Evolutionary conservation across 2,797 vertebrate genomes (phyloP).

Genomic region (Zenarchopterus dispar): DNA sequence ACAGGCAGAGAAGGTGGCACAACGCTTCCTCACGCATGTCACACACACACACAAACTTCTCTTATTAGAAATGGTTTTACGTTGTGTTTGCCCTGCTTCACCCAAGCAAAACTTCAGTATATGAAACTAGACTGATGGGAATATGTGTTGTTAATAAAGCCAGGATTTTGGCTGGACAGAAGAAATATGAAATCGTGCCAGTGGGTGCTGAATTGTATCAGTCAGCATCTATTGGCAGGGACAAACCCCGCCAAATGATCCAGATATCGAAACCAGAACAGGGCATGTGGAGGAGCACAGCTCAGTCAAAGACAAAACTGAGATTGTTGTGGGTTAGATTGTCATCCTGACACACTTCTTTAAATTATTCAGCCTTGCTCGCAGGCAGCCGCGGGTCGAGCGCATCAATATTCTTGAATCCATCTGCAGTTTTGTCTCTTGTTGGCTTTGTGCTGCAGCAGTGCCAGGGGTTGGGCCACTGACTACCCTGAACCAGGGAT

Average conservation of each 20-base stretch:
- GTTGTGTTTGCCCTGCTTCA: slow-evolving; percentile 82
- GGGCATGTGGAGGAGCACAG: slow-evolving; percentile 50
- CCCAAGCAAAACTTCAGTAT: slow-evolving; percentile 83
- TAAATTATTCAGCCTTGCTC: slow-evolving; percentile 87
- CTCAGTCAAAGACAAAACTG: slow-evolving; percentile 59
- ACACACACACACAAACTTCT: slow-evolving; percentile 44
- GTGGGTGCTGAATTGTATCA: slow-evolving; percentile 67
- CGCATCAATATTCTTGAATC: slow-evolving; percentile 87
- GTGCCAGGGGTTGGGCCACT: slow-evolving; percentile 72
- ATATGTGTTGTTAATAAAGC: slow-evolving; percentile 84
- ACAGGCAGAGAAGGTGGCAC: slow-evolving; percentile 66
- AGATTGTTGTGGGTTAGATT: slow-evolving; percentile 79
- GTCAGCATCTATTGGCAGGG: slow-evolving; percentile 65
- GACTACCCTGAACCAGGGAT: slow-evolving; percentile 58
- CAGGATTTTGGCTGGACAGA: slow-evolving; percentile 75
- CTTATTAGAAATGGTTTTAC: slow-evolving; percentile 84
- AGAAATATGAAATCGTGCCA: slow-evolving; percentile 77
- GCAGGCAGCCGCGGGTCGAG: slow-evolving; percentile 84
- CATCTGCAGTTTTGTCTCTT: slow-evolving; percentile 85
- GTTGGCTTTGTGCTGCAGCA: slow-evolving; percentile 80
- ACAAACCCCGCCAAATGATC: slow-evolving; percentile 58
- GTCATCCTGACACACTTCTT: slow-evolving; percentile 82
- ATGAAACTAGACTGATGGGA: slow-evolving; percentile 84
- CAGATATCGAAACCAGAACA: slow-evolving; percentile 63
- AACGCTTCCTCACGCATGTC: slow-evolving; percentile 39